These are phyloP conservation scores for Pissodes strobi DNA, from an alignment of 1,140 invertebrate species.

Conservation along the genomic window DNA sequence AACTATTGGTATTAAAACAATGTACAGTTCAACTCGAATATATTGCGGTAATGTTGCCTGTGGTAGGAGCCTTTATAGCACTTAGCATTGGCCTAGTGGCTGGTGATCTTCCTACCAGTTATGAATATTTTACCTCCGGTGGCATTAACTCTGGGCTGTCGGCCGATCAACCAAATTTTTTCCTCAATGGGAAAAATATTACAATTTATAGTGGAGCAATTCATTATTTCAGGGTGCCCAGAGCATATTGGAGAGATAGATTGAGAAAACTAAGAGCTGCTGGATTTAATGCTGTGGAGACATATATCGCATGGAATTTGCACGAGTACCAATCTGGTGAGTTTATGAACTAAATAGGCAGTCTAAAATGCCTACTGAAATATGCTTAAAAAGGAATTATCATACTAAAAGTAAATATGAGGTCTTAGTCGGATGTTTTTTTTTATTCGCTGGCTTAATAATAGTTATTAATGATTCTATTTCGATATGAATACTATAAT, in stretches of 20 bases:
- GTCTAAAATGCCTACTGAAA: no score
- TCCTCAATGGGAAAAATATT: constrained; percentile 45
- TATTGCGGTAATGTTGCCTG: not conserved
- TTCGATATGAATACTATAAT: no score
- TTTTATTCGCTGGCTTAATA: no score
- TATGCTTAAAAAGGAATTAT: no score
- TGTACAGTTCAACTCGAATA: not conserved
- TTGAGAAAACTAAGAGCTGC: constrained; percentile 50
- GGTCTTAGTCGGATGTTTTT: no score
- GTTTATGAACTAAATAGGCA: no score
- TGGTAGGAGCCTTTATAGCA: not conserved
- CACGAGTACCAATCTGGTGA: constrained; percentile 70
- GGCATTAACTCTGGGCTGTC: constrained; percentile 42
- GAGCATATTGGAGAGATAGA: constrained; percentile 52
- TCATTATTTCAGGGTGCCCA: constrained; percentile 88
- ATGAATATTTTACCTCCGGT: constrained; percentile 46
- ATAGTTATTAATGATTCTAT: no score
- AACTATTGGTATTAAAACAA: not conserved
- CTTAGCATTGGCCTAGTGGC: not conserved
- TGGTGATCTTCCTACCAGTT: constrained; percentile 42
- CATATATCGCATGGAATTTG: constrained; percentile 93
- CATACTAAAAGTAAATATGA: no score
- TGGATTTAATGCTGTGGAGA: constrained; percentile 88
- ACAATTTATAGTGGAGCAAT: constrained; percentile 71
- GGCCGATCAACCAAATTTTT: constrained; percentile 40